Conservation (phyloP, 2,888 invertebrate species). For the Anarsia innoxiella region DNA sequence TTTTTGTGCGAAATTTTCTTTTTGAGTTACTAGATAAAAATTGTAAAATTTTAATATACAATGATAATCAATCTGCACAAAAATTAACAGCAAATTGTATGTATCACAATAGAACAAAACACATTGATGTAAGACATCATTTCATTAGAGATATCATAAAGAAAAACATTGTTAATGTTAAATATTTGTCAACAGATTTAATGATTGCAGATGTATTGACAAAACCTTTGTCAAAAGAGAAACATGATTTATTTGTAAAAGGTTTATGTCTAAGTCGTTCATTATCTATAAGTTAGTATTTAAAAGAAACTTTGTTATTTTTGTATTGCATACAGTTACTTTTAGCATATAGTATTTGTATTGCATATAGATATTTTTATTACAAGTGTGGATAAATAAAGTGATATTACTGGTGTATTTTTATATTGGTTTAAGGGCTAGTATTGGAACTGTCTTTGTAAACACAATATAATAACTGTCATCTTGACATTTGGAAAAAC, state of each 20-base stretch:
- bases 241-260: background rate
- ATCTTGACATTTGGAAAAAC: too few species aligned
- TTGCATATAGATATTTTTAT: too few species aligned
- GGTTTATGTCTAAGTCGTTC: background rate
- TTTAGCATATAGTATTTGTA: too few species aligned
- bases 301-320: background rate
- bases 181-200: background rate
- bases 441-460: background rate
- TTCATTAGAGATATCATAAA: conserved; percentile 1
- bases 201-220: background rate
- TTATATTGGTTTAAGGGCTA: background rate
- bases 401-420: background rate
- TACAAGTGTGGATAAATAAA: too few species aligned
- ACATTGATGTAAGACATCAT: too few species aligned
- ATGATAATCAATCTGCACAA: conserved; percentile 1
- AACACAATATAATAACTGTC: background rate
- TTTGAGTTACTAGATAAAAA: background rate
- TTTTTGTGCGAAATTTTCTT: background rate
- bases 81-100: background rate
- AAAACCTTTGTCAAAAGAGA: background rate
- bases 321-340: too few species aligned
- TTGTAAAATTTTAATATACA: conserved; percentile 1
- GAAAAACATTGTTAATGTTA: background rate
- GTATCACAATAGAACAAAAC: background rate
- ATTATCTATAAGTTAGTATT: background rate